These are phyloP conservation scores for Gobio occitaniae DNA, from an alignment of 2,797 vertebrate species.

Conservation along the genomic window DNA sequence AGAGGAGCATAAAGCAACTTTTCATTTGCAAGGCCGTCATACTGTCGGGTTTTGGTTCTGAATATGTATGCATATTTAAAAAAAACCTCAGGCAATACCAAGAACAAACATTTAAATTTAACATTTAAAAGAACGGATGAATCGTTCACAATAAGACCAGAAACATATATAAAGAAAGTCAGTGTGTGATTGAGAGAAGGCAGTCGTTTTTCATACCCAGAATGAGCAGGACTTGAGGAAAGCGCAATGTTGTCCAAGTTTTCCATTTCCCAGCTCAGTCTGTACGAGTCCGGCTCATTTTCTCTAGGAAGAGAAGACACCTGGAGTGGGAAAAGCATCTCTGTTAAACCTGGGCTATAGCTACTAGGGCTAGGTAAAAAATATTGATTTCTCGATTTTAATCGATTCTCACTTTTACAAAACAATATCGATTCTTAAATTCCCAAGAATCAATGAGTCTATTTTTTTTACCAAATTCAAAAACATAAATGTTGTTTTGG, in stretches of 20 bases:
- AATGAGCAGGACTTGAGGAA: conserved; percentile 94
- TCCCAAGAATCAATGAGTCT: no score
- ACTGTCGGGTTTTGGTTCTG: not conserved
- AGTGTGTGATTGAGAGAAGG: not conserved
- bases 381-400: no score
- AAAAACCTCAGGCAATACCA: not conserved
- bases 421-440: no score
- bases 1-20: not conserved
- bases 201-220: conserved; percentile 83
- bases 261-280: conserved; percentile 86
- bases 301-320: conserved; percentile 84
- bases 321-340: conserved; percentile 65
- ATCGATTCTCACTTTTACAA: no score
- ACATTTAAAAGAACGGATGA: not conserved
- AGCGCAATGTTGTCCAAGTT: conserved; percentile 95
- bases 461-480: no score
- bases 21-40: not conserved
- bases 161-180: not conserved
- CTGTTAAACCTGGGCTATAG: not conserved
- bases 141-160: not conserved
- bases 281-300: conserved; percentile 87
- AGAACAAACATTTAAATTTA: not conserved
- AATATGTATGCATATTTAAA: not conserved
- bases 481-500: no score
- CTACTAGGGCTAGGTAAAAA: not conserved